Evolutionary conservation across 2,113 vertebrate species (phyloP).

Genomic region (Oceanites oceanicus): DNA sequence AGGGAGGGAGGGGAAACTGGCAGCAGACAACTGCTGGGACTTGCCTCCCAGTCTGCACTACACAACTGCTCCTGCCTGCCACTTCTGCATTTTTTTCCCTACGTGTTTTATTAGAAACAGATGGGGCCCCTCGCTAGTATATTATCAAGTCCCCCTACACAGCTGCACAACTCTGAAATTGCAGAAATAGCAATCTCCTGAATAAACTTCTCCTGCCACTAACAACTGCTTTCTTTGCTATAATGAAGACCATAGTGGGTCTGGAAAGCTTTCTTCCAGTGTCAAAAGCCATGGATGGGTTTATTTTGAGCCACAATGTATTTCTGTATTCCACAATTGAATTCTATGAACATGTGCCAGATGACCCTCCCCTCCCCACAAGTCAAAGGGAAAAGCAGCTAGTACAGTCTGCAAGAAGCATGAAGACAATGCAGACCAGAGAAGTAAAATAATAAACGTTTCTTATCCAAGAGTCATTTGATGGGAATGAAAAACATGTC

Average conservation of each 20-base stretch:
- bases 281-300: neutral
- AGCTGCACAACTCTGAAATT: constrained; percentile 63
- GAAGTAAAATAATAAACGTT: neutral
- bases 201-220: constrained; percentile 53
- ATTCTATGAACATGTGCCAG: neutral
- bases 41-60: neutral
- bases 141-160: neutral
- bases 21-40: neutral
- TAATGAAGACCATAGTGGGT: constrained; percentile 15
- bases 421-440: neutral
- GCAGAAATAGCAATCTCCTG: constrained; percentile 64
- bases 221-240: constrained; percentile 65
- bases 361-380: neutral
- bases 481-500: neutral
- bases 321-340: constrained; percentile 31
- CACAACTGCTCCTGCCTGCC: neutral
- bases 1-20: neutral
- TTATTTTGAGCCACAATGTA: constrained; percentile 61
- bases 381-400: neutral
- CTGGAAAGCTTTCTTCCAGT: constrained; percentile 30
- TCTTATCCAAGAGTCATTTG: neutral
- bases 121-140: constrained; percentile 43
- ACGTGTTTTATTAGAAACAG: constrained; percentile 37
- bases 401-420: neutral
- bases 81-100: neutral